A percentile compares a stretch with the other conserved stretches of the same genome.
phyloP scores from a whole-genome alignment of 2,113 vertebrate genomes.

The Centrocercus urophasianus region DNA sequence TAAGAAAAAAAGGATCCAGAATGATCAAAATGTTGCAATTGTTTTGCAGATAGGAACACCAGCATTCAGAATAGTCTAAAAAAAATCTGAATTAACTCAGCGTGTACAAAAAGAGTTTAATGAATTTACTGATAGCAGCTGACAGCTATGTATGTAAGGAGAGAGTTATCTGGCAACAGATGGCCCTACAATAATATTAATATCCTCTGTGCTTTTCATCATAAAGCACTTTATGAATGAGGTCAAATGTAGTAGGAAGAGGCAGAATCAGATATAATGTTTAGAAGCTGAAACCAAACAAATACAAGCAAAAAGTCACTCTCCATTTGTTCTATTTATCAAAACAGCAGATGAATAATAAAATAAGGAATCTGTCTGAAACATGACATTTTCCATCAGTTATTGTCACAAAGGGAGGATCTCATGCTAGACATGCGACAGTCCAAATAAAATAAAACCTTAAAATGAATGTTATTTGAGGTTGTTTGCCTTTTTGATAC shows the following conservation, averaged over 20 bases:
- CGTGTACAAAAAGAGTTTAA: neutral
- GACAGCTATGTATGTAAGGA: neutral
- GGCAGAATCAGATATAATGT: neutral
- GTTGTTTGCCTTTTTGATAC: neutral
- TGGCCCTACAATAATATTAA: constrained; percentile 29
- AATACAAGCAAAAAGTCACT: neutral
- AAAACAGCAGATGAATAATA: neutral
- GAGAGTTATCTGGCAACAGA: neutral
- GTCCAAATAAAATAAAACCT: neutral
- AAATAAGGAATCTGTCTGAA: neutral
- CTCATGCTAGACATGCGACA: neutral
- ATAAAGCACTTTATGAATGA: neutral
- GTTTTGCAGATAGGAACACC: neutral
- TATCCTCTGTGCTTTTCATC: constrained; percentile 20
- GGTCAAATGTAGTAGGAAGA: constrained; percentile 6
- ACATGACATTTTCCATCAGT: neutral
- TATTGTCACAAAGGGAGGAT: neutral
- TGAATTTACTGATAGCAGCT: constrained; percentile 18
- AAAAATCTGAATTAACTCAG: neutral
- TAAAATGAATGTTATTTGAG: neutral
- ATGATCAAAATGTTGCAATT: neutral
- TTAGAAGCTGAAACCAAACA: neutral
- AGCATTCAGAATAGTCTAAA: neutral
- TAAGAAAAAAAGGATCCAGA: neutral
- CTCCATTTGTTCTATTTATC: neutral